Conservation (phyloP, 2,888 invertebrate species). For the Xylophagus ater region DNA sequence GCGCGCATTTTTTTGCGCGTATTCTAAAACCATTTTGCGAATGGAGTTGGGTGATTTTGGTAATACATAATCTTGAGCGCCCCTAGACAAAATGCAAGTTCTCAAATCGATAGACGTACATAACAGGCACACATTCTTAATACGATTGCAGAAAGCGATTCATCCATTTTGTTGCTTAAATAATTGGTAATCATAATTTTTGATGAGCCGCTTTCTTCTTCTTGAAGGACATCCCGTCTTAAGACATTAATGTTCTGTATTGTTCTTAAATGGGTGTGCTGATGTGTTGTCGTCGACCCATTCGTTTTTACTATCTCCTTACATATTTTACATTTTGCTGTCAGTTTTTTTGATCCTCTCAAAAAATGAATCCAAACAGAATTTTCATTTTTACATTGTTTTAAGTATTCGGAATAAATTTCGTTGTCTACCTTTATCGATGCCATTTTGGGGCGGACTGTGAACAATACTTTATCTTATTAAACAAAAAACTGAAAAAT, state of each 20-base stretch:
- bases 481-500: neutral
- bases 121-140: constrained; percentile 4
- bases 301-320: constrained; percentile 6
- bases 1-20: constrained; percentile 8
- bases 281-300: constrained; percentile 5
- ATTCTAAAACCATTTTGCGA: constrained; percentile 8
- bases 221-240: constrained; percentile 2
- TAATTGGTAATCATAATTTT: constrained; percentile 7
- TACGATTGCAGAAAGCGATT: constrained; percentile 7
- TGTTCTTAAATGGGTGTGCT: constrained; percentile 7
- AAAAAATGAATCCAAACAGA: constrained; percentile 8
- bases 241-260: constrained; percentile 5
- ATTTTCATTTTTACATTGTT: constrained; percentile 5
- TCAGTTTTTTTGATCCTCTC: constrained; percentile 6
- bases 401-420: constrained; percentile 4
- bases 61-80: constrained; percentile 6
- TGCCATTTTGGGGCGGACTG: constrained; percentile 4
- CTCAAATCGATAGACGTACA: constrained; percentile 7
- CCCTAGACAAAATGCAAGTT: constrained; percentile 2
- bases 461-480: constrained; percentile 3
- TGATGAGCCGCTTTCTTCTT: constrained; percentile 1
- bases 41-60: constrained; percentile 8
- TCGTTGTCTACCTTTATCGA: too few relatives aligned
- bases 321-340: constrained; percentile 8
- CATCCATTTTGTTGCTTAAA: constrained; percentile 4